Conservation (phyloP, 2,888 invertebrate genomes). For the Sarcophaga subvicina region DNA sequence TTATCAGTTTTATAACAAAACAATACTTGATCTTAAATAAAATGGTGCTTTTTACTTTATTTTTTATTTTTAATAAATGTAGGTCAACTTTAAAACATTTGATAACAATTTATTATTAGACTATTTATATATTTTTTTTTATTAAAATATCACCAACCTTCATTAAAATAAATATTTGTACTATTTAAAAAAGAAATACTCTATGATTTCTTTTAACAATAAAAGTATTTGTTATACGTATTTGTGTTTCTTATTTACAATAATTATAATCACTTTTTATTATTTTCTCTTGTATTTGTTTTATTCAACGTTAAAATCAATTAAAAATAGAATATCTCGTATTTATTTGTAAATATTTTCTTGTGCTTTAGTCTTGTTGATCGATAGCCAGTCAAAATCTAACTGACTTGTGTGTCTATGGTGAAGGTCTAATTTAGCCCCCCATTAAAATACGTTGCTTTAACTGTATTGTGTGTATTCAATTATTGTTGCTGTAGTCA, state of each 20-base stretch:
- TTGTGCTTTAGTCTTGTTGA: slow-evolving; percentile 69
- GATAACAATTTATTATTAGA: background rate
- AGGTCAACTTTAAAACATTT: background rate
- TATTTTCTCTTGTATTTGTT: slow-evolving; percentile 17
- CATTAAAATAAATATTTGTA: background rate
- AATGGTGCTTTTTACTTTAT: too few species aligned
- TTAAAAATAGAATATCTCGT: background rate
- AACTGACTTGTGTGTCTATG: slow-evolving; percentile 72
- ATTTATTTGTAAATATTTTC: slow-evolving; percentile 5
- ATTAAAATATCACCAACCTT: background rate
- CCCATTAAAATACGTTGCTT: slow-evolving; percentile 40
- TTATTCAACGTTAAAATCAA: background rate
- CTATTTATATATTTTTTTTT: background rate
- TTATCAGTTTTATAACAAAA: too few species aligned
- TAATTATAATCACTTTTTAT: slow-evolving; percentile 5
- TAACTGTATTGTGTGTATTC: slow-evolving; percentile 32
- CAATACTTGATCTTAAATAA: too few species aligned
- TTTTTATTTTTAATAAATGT: background rate
- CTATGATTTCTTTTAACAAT: background rate
- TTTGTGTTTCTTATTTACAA: background rate
- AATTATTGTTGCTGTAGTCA: slow-evolving; percentile 25
- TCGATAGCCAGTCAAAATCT: slow-evolving; percentile 74
- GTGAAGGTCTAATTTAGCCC: slow-evolving; percentile 67
- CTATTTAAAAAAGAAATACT: background rate
- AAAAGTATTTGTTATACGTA: background rate